Conservation (phyloP, 2,888 invertebrate species). For the Ryuthela nishihirai region DNA sequence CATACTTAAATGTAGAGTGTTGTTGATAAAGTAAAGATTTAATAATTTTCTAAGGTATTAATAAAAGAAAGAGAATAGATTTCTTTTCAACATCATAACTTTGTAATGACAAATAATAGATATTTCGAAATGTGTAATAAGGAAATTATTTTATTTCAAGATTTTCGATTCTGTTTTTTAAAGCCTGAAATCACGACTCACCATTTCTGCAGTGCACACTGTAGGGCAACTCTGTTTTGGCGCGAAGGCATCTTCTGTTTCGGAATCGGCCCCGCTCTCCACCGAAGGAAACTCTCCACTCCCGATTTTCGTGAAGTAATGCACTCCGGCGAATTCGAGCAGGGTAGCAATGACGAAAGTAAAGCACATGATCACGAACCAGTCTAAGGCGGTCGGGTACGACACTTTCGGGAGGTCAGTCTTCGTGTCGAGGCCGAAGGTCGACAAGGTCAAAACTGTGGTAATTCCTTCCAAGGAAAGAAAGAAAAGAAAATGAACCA, state of each 20-base stretch:
- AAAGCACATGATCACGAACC: constrained; percentile 90
- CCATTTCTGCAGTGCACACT: no score
- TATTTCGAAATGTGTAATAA: no score
- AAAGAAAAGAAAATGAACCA: constrained; percentile 1
- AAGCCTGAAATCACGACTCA: no score
- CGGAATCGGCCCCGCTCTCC: constrained; percentile 17
- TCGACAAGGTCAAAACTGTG: constrained; percentile 86
- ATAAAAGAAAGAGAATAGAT: no score
- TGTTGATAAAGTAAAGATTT: no score
- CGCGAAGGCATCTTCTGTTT: constrained; percentile 9
- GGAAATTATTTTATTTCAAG: no score
- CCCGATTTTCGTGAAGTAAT: constrained; percentile 56
- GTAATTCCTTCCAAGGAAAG: constrained; percentile 65
- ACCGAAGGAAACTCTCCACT: constrained; percentile 36
- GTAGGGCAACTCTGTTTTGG: no score
- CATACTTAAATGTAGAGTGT: no score
- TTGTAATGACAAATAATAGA: no score
- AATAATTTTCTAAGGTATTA: no score
- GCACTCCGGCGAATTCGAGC: constrained; percentile 92
- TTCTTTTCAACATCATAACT: no score
- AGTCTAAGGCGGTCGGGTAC: constrained; percentile 90
- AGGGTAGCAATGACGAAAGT: constrained; percentile 89
- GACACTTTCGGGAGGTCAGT: constrained; percentile 87
- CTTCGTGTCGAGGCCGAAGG: constrained; percentile 81
- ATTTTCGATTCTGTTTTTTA: no score